Base-by-base conservation (phyloP, 2,797 vertebrate species). In the Sphenodon punctatus region DNA sequence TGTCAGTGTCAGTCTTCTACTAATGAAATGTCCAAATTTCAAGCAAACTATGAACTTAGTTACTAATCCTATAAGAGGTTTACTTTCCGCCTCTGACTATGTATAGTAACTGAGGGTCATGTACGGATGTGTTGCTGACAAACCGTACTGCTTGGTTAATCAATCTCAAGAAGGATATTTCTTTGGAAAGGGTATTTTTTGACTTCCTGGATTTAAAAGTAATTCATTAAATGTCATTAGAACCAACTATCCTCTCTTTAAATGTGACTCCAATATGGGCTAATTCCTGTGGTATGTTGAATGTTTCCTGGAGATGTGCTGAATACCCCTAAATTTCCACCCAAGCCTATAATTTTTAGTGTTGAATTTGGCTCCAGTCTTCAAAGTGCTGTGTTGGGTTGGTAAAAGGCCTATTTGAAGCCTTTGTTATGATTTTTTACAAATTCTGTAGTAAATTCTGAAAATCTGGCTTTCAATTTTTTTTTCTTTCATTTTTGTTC, bases 11-110 rank as follows among this genome's bases (percentile, higher is more conserved):
- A 72, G 82, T 90, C 91, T 93, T 89, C 88, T 25, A 88, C 83
- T 94, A 89, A 92, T 93, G 87, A 95, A 93, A 93, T 88, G 75
- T 83, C 85, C 84, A 89, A 78, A 90, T 93, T 94, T 92, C 88
- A 89, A 89, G 86, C 88, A 82, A 86, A 89, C 80, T 72, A 68
- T 63, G 84, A 89, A 69, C 88, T 86, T 56, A 85, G 59, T 80
- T 86, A 67, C 82, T 90, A 87, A 89, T 90, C 82, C 85, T 87
- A 53, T 84, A 90, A 88, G 78, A 83, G 89, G 77, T 73, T 91
- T 88, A 80, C 76, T 89, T 90, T 88, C 82, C 80, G 67, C 74
- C 72, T 73, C 72, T 73, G 64, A 49, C 75, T 75, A 71, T 85
- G 51, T 78, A 61, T 82, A 87, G 78, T 86, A 84, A 87, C 63